Percentiles rank a stretch among this genome's conserved stretches.
These are phyloP conservation scores for Syndactyla subalaris DNA, from an alignment of 2,797 vertebrate genomes.

Conservation along the genomic window DNA sequence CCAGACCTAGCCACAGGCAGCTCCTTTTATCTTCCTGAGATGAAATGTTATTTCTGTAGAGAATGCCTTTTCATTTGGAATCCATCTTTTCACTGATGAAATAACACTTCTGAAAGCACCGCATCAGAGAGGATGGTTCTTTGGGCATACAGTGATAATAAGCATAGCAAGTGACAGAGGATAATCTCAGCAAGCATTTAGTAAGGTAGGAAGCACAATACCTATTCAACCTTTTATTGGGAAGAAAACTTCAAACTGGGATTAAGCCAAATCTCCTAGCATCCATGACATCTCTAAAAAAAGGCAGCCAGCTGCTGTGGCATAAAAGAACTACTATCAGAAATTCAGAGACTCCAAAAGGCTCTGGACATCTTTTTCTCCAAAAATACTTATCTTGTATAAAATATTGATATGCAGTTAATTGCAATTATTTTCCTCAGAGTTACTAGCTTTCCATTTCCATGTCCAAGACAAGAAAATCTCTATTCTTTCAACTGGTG, in stretches of 20 bases:
- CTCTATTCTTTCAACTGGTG: not conserved
- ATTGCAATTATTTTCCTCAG: not conserved
- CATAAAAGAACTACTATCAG: not conserved
- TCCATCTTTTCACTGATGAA: constrained; percentile 58
- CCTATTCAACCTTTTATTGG: constrained; percentile 33
- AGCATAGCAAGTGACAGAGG: constrained; percentile 31
- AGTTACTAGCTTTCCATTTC: not conserved
- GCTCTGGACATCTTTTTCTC: not conserved
- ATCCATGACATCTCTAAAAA: constrained; percentile 12
- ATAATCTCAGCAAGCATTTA: constrained; percentile 66
- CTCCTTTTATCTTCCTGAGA: constrained; percentile 65
- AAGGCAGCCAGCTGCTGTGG: not conserved
- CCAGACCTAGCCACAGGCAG: constrained; percentile 55
- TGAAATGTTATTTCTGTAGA: constrained; percentile 59
- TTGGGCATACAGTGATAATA: constrained; percentile 42
- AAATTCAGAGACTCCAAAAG: not conserved
- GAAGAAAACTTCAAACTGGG: constrained; percentile 23
- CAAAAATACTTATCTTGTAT: not conserved
- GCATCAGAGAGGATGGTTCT: constrained; percentile 30
- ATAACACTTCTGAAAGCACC: constrained; percentile 50
- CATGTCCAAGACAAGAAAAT: not conserved
- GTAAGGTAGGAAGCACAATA: constrained; percentile 57
- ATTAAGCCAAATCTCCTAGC: constrained; percentile 27
- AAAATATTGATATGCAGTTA: not conserved
- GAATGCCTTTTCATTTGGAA: constrained; percentile 58